Evolutionary conservation across 2,113 vertebrate species (phyloP), one percentile per base, ranked within the genome.

Genomic region (Leptobrachium leishanense): DNA sequence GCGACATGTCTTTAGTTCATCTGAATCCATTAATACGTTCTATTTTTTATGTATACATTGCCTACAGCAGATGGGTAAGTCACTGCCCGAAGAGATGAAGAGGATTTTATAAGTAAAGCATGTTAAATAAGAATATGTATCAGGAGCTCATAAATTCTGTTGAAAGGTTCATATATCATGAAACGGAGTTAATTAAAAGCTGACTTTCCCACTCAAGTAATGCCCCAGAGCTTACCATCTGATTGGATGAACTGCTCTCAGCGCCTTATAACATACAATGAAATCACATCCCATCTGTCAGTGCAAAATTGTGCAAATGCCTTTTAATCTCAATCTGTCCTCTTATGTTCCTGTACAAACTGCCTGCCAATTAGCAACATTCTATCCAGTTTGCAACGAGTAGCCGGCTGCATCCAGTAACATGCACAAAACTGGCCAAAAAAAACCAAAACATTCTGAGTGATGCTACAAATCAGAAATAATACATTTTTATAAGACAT

Each of bases 281-380:
- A 77, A 77, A 70, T 70, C 57, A 39, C 43, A 70, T 71, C 42
- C 68, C 76, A 77, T 77, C 76, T 71, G 68, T 62, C 44, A 62
- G 68, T 41, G 54, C 55, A 70, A 77, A 31, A 15, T 64, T 77
- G 67, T 71, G 67, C 40, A 77, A 77, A 53, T 77, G 41, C 43
- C 55, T 77, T 69, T 69, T 70, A 69, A 71, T 77, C 55, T 46
- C 55, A 77, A 53, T 64, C 57, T 71, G 55, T 55, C 75, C 39
- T 77, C 41, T 39, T 31, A 57, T 68, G 43, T 70, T 74, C 13
- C 43, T 53, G 42, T 43, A 63, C 31, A 77, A 77, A 71, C 20
- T 77, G 31, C 10, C 68, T 71, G 68, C 68, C 68, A 71, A 77
- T 63, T 77, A 77, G 43, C 9, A 50, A 50, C 46, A 57, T 70